phyloP scores from a whole-genome alignment of 2,797 vertebrate genomes.

The Enteromius trimaculatus region DNA sequence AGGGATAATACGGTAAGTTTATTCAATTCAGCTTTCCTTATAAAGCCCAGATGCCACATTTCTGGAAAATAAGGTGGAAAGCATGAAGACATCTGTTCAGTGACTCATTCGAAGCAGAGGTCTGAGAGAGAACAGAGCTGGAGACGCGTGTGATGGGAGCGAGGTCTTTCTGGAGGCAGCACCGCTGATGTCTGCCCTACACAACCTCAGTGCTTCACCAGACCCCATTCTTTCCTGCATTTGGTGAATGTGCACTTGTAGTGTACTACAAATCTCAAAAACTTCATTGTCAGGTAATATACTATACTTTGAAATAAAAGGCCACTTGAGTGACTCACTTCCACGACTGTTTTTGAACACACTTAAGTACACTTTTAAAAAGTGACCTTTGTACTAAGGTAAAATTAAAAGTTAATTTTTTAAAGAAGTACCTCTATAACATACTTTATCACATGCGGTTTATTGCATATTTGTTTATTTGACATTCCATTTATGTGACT shows the following conservation, averaged over 20 bases:
- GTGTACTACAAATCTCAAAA: background rate
- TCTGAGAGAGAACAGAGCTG: slow-evolving; percentile 12
- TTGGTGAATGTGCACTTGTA: background rate
- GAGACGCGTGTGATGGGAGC: background rate
- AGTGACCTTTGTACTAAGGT: background rate
- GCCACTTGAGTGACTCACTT: background rate
- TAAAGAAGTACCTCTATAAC: background rate
- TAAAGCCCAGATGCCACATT: background rate
- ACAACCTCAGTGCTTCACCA: background rate
- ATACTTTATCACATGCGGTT: too few species aligned
- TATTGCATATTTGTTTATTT: too few species aligned
- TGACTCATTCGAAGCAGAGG: slow-evolving; percentile 16
- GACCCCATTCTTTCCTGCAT: background rate
- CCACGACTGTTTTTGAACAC: background rate
- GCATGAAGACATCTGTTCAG: background rate
- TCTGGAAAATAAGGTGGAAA: background rate
- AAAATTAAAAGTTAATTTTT: background rate
- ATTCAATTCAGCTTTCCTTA: background rate
- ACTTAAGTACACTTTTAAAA: background rate
- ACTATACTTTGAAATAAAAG: background rate
- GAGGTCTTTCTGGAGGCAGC: background rate
- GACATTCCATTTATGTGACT: too few species aligned
- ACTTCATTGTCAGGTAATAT: background rate
- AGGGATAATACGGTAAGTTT: background rate
- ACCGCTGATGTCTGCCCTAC: background rate